phyloP scores from a whole-genome alignment of 2,113 vertebrate species.

The Dromaius novaehollandiae region DNA sequence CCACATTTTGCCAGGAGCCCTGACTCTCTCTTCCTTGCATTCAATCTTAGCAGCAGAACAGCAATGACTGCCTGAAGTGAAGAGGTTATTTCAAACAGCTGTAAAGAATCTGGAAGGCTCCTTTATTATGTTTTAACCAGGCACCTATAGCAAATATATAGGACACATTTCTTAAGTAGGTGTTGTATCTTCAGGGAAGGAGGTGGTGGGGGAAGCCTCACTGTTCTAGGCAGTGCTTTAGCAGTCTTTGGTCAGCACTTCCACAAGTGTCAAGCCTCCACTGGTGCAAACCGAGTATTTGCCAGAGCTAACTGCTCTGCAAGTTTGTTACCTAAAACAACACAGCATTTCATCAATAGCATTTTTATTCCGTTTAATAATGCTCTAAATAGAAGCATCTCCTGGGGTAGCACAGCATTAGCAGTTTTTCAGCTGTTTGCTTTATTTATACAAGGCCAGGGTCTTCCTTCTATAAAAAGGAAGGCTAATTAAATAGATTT shows the following conservation, averaged over 20 bases:
- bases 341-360: not conserved
- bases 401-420: not conserved
- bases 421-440: not conserved
- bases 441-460: not conserved
- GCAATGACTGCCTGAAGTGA: not conserved
- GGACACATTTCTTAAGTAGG: not conserved
- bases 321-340: not conserved
- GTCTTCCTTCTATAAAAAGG: not conserved
- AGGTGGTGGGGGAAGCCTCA: accelerated
- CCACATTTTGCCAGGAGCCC: not conserved
- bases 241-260: not conserved
- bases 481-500: not conserved
- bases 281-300: not conserved
- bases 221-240: not conserved
- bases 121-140: not conserved
- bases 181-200: accelerated
- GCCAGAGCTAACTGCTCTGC: not conserved
- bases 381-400: accelerated
- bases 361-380: not conserved
- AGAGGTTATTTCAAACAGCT: too few species aligned
- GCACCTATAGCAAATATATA: not conserved
- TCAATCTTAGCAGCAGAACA: not conserved
- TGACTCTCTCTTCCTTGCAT: not conserved
- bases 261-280: not conserved
- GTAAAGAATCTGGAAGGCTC: not conserved